Conservation (phyloP, 2,888 invertebrate genomes). For the Drosophila nigricruria region DNA sequence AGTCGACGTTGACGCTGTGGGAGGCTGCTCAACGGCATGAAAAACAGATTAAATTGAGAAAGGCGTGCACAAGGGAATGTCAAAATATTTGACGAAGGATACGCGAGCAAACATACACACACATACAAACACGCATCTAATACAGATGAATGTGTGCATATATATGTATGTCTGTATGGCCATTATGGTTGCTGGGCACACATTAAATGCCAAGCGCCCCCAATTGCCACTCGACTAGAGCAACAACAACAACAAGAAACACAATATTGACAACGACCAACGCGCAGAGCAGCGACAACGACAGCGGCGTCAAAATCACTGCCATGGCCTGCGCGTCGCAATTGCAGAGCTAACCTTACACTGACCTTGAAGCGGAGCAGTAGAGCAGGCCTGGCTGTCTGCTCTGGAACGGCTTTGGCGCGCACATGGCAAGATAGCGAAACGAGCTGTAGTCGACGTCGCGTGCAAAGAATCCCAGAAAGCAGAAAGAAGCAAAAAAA, state of each 20-base stretch:
- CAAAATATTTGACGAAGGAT: slow-evolving; percentile 60
- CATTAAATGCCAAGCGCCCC: slow-evolving; percentile 28
- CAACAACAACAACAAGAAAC: slow-evolving; percentile 32
- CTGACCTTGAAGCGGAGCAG: slow-evolving; percentile 77
- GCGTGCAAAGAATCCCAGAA: slow-evolving; percentile 52
- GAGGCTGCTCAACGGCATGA: slow-evolving; percentile 42
- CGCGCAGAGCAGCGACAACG: slow-evolving; percentile 40
- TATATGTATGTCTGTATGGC: not conserved
- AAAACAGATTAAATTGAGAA: slow-evolving; percentile 51
- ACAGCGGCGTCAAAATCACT: slow-evolving; percentile 60
- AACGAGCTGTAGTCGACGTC: slow-evolving; percentile 62
- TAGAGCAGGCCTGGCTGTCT: slow-evolving; percentile 48
- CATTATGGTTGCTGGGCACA: slow-evolving; percentile 38
- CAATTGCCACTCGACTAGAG: slow-evolving; percentile 19
- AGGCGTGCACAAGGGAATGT: slow-evolving; percentile 43
- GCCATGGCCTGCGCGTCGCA: slow-evolving; percentile 68
- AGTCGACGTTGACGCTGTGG: slow-evolving; percentile 34
- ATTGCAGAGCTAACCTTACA: slow-evolving; percentile 74
- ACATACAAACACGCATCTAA: slow-evolving; percentile 10
- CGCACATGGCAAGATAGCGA: slow-evolving; percentile 67
- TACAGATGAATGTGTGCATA: not conserved
- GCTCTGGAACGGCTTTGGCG: slow-evolving; percentile 53
- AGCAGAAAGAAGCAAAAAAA: slow-evolving; percentile 33
- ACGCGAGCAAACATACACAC: slow-evolving; percentile 14
- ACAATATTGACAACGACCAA: slow-evolving; percentile 52